Evolutionary conservation across 2,797 vertebrate genomes (phyloP).

Genomic region (Sebastes cheni): DNA sequence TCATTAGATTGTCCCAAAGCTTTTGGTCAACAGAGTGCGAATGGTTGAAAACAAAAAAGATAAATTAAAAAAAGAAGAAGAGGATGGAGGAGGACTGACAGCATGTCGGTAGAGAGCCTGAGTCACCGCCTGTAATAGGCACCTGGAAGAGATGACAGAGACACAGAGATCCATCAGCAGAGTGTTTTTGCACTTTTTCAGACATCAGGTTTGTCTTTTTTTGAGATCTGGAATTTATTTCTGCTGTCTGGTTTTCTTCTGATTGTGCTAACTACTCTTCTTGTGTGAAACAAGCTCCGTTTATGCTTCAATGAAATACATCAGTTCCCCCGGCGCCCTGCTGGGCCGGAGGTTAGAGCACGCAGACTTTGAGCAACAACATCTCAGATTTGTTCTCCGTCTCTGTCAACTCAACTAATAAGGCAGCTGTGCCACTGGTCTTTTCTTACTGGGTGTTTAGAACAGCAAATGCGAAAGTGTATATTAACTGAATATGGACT

Average conservation of each 20-base stretch:
- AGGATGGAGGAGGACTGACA: slow-evolving; percentile 48
- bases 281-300: background rate
- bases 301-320: background rate
- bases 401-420: background rate
- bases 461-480: background rate
- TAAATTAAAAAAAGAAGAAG: slow-evolving; percentile 36
- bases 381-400: background rate
- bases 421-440: background rate
- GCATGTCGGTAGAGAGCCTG: slow-evolving; percentile 54
- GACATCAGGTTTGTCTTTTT: background rate
- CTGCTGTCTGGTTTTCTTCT: background rate
- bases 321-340: background rate
- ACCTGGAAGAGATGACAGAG: slow-evolving; percentile 80
- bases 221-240: background rate
- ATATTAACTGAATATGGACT: background rate
- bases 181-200: background rate
- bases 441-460: background rate
- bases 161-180: slow-evolving; percentile 45
- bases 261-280: background rate
- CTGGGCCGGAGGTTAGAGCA: background rate
- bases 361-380: background rate
- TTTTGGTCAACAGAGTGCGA: slow-evolving; percentile 60
- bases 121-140: slow-evolving; percentile 92
- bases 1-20: slow-evolving; percentile 62
- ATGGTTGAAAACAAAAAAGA: slow-evolving; percentile 52